These are phyloP conservation scores for Eristalis arbustorum DNA, from an alignment of 2,888 invertebrate genomes.

Conservation along the genomic window DNA sequence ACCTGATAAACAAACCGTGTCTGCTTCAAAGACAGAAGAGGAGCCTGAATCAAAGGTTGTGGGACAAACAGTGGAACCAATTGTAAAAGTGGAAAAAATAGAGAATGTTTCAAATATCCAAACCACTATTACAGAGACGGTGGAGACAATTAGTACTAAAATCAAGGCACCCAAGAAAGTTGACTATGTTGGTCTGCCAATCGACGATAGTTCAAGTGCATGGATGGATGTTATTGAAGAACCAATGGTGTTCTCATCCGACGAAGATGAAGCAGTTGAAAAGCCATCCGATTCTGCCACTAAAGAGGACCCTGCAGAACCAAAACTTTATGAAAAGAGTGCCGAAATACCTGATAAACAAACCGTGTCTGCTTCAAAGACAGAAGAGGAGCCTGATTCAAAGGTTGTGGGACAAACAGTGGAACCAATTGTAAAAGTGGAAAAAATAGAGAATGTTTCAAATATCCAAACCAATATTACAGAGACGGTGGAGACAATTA, in stretches of 20 bases:
- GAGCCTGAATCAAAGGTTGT: too few species aligned
- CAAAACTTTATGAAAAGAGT: neutral
- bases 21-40: neutral
- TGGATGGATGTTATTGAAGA: slow-evolving; percentile 79
- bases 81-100: too few species aligned
- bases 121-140: neutral
- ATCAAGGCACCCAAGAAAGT: slow-evolving; percentile 51
- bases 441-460: neutral
- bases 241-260: slow-evolving; percentile 77
- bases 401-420: neutral
- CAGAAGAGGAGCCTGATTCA: neutral
- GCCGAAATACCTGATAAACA: neutral
- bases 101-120: neutral
- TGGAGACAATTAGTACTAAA: neutral
- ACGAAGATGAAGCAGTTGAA: slow-evolving; percentile 71
- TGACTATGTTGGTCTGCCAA: slow-evolving; percentile 74
- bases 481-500: neutral
- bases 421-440: neutral
- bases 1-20: neutral
- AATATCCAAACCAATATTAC: neutral
- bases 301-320: slow-evolving; percentile 17
- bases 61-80: too few species aligned
- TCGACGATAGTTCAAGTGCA: slow-evolving; percentile 74
- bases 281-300: slow-evolving; percentile 69
- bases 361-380: neutral